Conservation (phyloP, 2,797 vertebrate genomes). For the Botia almorhae region DNA sequence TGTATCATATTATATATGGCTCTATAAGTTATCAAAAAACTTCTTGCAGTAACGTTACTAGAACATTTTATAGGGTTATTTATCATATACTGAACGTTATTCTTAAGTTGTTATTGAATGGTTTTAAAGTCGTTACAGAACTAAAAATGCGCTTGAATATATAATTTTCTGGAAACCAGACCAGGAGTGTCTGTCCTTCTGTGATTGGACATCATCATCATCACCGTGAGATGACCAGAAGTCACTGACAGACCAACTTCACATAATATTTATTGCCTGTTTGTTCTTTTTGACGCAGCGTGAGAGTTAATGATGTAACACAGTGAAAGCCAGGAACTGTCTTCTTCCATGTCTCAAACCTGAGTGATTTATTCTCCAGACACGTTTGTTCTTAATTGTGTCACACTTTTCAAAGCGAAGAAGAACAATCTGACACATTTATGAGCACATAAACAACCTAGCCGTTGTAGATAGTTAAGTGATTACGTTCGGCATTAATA, state of each 20-base stretch:
- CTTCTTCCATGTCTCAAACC: constrained; percentile 25
- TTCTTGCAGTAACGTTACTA: too few relatives aligned
- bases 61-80: too few relatives aligned
- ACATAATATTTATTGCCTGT: constrained; percentile 41
- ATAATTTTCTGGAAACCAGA: too few relatives aligned
- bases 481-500: constrained; percentile 49
- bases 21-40: too few relatives aligned
- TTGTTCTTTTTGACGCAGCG: background rate
- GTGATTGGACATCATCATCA: constrained; percentile 33
- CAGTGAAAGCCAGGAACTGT: constrained; percentile 37
- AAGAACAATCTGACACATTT: constrained; percentile 35
- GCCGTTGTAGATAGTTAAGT: constrained; percentile 10
- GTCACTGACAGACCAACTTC: constrained; percentile 25
- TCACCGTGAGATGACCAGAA: constrained; percentile 16
- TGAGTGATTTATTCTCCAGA: constrained; percentile 34
- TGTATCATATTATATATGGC: too few relatives aligned
- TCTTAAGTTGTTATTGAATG: too few relatives aligned
- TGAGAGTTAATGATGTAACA: constrained; percentile 46
- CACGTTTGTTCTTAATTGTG: constrained; percentile 34
- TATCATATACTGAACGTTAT: too few relatives aligned
- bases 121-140: too few relatives aligned
- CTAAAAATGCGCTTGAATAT: too few relatives aligned
- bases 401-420: constrained; percentile 23
- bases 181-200: constrained; percentile 2
- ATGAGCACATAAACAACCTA: constrained; percentile 19